Evolutionary conservation across 2,797 vertebrate genomes (phyloP).

Genomic region (Chaetophractus vellerosus): DNA sequence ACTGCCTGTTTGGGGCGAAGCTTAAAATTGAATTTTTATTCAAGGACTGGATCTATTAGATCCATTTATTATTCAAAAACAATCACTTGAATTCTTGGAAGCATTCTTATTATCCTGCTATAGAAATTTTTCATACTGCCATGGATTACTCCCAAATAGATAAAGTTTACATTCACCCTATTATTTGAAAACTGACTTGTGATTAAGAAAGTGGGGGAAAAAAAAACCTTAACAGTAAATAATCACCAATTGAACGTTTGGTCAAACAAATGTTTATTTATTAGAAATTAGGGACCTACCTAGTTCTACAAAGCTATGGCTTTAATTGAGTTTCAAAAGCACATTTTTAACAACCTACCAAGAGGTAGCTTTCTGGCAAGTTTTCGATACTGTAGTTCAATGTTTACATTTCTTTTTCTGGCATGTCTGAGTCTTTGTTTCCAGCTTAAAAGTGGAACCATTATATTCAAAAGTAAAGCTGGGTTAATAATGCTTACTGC

Average conservation of each 20-base stretch:
- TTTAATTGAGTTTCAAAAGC: constrained; percentile 76
- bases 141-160: constrained; percentile 79
- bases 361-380: constrained; percentile 78
- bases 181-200: constrained; percentile 83
- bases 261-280: constrained; percentile 68
- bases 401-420: constrained; percentile 83
- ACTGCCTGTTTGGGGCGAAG: constrained; percentile 64
- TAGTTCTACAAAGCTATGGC: neutral
- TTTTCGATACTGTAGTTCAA: constrained; percentile 81
- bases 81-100: constrained; percentile 83
- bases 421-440: constrained; percentile 86
- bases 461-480: constrained; percentile 88
- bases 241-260: constrained; percentile 62
- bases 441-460: constrained; percentile 84
- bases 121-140: constrained; percentile 69
- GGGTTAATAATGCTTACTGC: constrained; percentile 90
- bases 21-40: constrained; percentile 53
- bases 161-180: constrained; percentile 86
- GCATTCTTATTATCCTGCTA: constrained; percentile 73
- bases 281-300: constrained; percentile 62
- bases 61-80: constrained; percentile 80
- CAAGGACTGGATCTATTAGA: constrained; percentile 78
- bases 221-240: constrained; percentile 69
- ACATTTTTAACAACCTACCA: constrained; percentile 69
- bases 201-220: constrained; percentile 72